A percentile compares a stretch with the other conserved stretches of the same genome.
These are phyloP conservation scores for Otus sunia DNA, from an alignment of 2,113 vertebrate species.

Conservation along the genomic window DNA sequence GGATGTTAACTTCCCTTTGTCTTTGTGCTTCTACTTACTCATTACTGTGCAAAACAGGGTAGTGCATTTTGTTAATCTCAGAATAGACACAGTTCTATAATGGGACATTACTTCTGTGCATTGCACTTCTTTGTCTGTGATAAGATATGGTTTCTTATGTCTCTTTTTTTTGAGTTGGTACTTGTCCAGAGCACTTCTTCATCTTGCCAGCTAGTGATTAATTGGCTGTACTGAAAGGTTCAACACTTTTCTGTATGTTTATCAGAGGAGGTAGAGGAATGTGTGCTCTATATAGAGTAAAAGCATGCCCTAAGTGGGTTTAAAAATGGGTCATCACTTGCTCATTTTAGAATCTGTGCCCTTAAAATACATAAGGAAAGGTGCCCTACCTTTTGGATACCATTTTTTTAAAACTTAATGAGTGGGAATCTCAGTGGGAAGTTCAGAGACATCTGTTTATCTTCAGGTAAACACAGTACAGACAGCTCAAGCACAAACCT, in stretches of 20 bases:
- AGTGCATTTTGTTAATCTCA: neutral
- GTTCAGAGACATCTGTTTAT: neutral
- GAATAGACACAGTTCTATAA: slow-evolving; percentile 35
- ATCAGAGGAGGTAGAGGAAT: slow-evolving; percentile 51
- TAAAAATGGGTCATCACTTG: slow-evolving; percentile 46
- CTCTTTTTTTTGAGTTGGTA: slow-evolving; percentile 9
- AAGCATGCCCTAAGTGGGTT: slow-evolving; percentile 33
- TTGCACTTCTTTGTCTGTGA: slow-evolving; percentile 45
- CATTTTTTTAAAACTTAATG: neutral
- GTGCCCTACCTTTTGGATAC: neutral
- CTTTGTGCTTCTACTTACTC: neutral
- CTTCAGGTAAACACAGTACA: neutral
- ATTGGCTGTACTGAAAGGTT: slow-evolving; percentile 56
- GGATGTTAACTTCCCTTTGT: neutral
- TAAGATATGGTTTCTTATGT: slow-evolving; percentile 44
- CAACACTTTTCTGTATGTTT: slow-evolving; percentile 47
- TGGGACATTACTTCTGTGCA: slow-evolving; percentile 47
- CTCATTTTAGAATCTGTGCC: slow-evolving; percentile 5
- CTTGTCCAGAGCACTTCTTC: slow-evolving; percentile 54
- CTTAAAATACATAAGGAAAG: neutral
- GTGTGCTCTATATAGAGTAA: slow-evolving; percentile 8
- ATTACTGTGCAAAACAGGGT: neutral
- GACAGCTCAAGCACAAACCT: neutral
- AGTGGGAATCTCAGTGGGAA: neutral
- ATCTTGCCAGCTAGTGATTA: slow-evolving; percentile 67